These are phyloP conservation scores for Pelecanoides urinatrix DNA, from an alignment of 2,113 vertebrate genomes.

Conservation along the genomic window DNA sequence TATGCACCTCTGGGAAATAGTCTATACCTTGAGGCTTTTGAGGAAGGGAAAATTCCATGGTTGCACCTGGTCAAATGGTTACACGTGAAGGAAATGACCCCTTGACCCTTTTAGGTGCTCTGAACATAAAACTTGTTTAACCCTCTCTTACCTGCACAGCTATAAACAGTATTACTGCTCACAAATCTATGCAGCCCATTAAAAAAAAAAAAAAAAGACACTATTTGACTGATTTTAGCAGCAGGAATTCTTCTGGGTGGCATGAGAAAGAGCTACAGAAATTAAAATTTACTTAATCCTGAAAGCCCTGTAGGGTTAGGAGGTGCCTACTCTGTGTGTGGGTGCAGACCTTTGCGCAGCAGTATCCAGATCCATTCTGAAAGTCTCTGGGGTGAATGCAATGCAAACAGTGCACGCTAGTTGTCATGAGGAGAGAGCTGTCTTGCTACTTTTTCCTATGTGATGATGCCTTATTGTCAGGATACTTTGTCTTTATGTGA, in stretches of 20 bases:
- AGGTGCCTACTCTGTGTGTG: not conserved
- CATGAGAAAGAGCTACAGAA: not conserved
- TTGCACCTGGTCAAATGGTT: slow-evolving; percentile 64
- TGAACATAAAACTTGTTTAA: slow-evolving; percentile 48
- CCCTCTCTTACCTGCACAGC: slow-evolving; percentile 16
- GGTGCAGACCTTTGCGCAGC: not conserved
- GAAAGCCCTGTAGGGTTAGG: not conserved
- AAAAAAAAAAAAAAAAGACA: not conserved
- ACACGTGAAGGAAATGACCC: slow-evolving; percentile 49
- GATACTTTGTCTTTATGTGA: not conserved
- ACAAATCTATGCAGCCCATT: not conserved
- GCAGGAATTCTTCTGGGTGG: not conserved
- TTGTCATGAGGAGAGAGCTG: not conserved
- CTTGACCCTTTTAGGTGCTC: slow-evolving; percentile 39
- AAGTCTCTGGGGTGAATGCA: not conserved
- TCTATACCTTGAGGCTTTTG: slow-evolving; percentile 44
- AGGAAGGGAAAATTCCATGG: slow-evolving; percentile 47
- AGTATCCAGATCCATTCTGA: not conserved
- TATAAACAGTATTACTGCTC: not conserved
- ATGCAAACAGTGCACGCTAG: not conserved
- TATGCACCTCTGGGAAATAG: slow-evolving; percentile 28
- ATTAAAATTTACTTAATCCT: not conserved
- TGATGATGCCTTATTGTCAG: not conserved
- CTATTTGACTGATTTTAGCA: not conserved
- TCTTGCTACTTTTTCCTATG: not conserved